A percentile compares a stretch with the other conserved stretches of the same genome.
These are phyloP conservation scores for Actinemys pallida DNA, from an alignment of 2,113 vertebrate species.

Conservation along the genomic window DNA sequence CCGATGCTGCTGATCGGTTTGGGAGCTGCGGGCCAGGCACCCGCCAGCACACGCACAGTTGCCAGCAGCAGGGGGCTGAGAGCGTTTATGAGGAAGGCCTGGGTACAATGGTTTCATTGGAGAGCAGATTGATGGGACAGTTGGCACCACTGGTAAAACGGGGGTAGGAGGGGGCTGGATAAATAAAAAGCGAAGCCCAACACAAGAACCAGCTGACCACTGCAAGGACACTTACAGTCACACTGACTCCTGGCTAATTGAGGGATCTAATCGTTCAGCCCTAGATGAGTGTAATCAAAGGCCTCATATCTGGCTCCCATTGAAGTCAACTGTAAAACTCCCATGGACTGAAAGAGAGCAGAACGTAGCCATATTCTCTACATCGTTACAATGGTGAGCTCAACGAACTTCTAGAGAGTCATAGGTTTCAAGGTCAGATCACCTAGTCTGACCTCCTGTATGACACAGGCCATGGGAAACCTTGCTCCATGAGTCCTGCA, in stretches of 20 bases:
- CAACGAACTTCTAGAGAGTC: neutral
- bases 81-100: neutral
- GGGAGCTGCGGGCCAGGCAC: neutral
- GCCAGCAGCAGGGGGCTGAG: neutral
- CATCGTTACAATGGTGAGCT: neutral
- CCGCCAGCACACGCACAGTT: neutral
- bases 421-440: neutral
- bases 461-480: rapidly evolving
- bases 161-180: neutral
- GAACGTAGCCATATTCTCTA: neutral
- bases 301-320: neutral
- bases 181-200: neutral
- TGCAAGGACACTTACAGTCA: neutral
- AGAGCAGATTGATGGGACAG: neutral
- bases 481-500: rapidly evolving
- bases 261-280: neutral
- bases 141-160: neutral
- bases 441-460: neutral
- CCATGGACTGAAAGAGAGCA: neutral
- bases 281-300: neutral
- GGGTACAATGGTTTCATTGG: neutral
- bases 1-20: neutral
- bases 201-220: neutral
- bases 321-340: neutral
- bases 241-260: neutral